These are phyloP conservation scores for Drosophila recens DNA, from an alignment of 2,888 invertebrate genomes.

Conservation along the genomic window DNA sequence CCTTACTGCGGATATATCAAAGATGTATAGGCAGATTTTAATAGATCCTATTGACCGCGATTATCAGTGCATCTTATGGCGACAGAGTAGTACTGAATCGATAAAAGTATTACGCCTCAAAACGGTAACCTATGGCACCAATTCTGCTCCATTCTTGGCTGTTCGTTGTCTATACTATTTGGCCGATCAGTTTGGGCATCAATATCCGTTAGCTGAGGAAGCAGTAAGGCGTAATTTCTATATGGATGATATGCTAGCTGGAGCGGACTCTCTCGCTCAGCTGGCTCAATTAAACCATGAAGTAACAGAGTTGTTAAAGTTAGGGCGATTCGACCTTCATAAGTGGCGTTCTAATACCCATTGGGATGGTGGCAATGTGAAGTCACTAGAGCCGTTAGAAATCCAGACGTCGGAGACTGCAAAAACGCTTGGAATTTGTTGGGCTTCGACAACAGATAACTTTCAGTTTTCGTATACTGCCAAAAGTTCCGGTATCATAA, in stretches of 20 bases:
- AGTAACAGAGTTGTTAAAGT: neutral
- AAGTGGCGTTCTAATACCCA: constrained; percentile 1
- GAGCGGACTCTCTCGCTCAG: neutral
- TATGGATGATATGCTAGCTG: constrained; percentile 1
- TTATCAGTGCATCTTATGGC: neutral
- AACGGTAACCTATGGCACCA: neutral
- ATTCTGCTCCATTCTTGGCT: neutral
- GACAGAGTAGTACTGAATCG: neutral
- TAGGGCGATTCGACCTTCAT: constrained; percentile 1
- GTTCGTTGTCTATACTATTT: neutral
- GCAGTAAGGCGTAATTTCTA: neutral
- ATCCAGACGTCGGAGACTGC: neutral
- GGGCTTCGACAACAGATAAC: too few species aligned
- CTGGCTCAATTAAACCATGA: neutral
- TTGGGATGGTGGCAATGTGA: constrained; percentile 1
- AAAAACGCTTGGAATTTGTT: too few species aligned
- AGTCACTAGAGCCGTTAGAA: neutral
- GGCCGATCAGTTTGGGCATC: neutral
- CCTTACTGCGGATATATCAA: neutral
- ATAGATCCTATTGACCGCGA: neutral
- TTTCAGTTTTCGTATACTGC: neutral
- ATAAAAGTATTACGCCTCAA: neutral
- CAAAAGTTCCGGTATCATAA: neutral
- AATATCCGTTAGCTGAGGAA: neutral
- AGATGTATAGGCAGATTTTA: neutral